Evolutionary conservation across 2,797 vertebrate genomes (phyloP).

Genomic region (Syngnathus rostellatus): DNA sequence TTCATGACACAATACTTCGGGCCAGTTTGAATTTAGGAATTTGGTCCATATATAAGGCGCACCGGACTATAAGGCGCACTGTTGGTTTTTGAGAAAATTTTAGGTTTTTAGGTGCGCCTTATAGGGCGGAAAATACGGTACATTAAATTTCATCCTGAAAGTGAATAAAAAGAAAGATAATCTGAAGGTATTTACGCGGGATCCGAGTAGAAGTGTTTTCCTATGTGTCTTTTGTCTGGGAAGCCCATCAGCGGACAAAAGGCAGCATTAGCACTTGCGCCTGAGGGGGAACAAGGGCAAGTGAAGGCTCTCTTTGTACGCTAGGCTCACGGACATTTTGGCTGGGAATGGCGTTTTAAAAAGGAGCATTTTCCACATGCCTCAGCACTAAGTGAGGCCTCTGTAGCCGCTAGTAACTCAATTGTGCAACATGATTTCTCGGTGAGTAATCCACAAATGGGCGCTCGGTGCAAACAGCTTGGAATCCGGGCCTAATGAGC

Average conservation of each 20-base stretch:
- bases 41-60: too few relatives aligned
- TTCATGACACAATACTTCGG: too few relatives aligned
- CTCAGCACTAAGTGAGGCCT: constrained; percentile 53
- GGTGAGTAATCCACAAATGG: constrained; percentile 62
- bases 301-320: constrained; percentile 65
- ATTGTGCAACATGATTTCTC: constrained; percentile 61
- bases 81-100: too few relatives aligned
- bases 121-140: too few relatives aligned
- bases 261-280: constrained; percentile 20
- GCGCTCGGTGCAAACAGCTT: constrained; percentile 50
- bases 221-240: constrained; percentile 11
- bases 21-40: too few relatives aligned
- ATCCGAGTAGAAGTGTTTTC: constrained; percentile 5
- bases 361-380: constrained; percentile 65
- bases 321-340: constrained; percentile 33
- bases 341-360: constrained; percentile 45
- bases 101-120: too few relatives aligned
- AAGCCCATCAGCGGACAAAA: constrained; percentile 24
- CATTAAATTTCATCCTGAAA: too few relatives aligned
- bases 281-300: constrained; percentile 30
- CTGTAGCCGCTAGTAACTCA: constrained; percentile 57
- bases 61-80: too few relatives aligned
- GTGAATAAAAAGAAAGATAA: constrained; percentile 8
- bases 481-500: constrained; percentile 46
- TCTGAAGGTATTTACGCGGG: constrained; percentile 5